A percentile compares a stretch with the other conserved stretches of the same genome.
phyloP scores from a whole-genome alignment of 2,797 vertebrate species.

The Antennarius maculatus region DNA sequence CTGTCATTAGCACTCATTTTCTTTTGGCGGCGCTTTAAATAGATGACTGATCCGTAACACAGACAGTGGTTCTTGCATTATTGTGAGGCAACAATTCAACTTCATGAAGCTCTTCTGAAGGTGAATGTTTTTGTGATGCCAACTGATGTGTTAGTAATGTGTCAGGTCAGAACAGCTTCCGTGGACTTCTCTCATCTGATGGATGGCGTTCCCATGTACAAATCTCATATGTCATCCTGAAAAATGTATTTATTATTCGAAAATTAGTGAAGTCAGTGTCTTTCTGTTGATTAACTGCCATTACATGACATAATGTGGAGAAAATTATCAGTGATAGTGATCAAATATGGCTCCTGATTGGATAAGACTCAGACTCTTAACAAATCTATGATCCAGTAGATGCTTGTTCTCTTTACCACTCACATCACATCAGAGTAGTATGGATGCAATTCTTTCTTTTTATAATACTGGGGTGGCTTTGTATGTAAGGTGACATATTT shows the following conservation, averaged over 20 bases:
- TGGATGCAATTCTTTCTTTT: background rate
- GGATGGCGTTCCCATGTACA: too few relatives aligned
- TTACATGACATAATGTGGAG: conserved; percentile 3
- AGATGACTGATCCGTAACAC: conserved; percentile 14
- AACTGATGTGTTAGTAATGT: too few relatives aligned
- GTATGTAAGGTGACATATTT: background rate
- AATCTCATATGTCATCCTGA: too few relatives aligned
- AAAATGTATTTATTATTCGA: background rate
- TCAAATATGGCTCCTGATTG: conserved; percentile 24
- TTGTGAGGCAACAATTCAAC: conserved; percentile 11
- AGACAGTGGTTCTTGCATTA: conserved; percentile 15
- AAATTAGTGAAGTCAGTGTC: background rate
- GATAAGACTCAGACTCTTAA: conserved; percentile 33
- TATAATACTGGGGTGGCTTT: background rate
- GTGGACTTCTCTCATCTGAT: too few relatives aligned
- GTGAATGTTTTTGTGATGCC: too few relatives aligned
- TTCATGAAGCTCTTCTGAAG: conserved; percentile 1
- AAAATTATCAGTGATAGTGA: conserved; percentile 13
- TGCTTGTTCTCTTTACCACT: background rate
- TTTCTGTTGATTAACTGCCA: background rate
- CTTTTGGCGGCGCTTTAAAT: conserved; percentile 14
- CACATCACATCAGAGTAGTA: background rate
- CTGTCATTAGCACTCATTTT: conserved; percentile 39
- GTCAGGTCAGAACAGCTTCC: too few relatives aligned
- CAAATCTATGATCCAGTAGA: conserved; percentile 41